These are phyloP conservation scores for Tupiocoris notatus DNA, from an alignment of 2,888 invertebrate species.

Conservation along the genomic window DNA sequence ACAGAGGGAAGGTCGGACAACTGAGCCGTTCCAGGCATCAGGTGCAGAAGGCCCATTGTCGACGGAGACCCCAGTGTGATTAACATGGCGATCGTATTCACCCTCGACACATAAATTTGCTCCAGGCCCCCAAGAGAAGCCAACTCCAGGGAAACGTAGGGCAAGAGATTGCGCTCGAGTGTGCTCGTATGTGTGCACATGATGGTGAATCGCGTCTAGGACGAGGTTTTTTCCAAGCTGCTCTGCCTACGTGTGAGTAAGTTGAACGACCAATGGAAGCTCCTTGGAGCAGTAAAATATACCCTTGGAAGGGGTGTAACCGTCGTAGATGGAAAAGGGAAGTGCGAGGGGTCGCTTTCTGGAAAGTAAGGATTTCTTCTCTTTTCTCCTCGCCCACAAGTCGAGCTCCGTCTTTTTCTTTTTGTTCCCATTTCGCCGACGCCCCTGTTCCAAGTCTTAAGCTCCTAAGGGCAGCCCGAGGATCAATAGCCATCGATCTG, in stretches of 20 bases:
- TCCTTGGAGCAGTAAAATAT: constrained; percentile 20
- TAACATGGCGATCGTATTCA: constrained; percentile 41
- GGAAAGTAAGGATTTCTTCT: neutral
- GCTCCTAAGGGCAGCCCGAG: neutral
- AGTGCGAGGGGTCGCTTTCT: neutral
- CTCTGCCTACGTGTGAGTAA: neutral
- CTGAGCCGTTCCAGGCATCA: constrained; percentile 17
- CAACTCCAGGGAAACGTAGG: neutral
- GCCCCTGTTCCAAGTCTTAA: too few relatives aligned
- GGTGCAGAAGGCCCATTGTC: constrained; percentile 34
- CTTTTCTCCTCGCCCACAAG: neutral
- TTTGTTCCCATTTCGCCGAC: too few relatives aligned
- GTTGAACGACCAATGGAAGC: constrained; percentile 30
- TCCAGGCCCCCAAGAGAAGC: neutral
- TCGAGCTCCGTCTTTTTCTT: neutral
- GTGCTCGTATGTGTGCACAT: neutral
- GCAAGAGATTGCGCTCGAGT: neutral
- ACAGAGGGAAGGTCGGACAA: neutral
- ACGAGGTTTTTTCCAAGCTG: neutral
- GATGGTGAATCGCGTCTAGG: neutral
- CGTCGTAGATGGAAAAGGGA: neutral
- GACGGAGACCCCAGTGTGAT: constrained; percentile 18
- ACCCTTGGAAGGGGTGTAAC: neutral
- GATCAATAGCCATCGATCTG: neutral
- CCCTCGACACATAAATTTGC: constrained; percentile 27